Conservation (phyloP, 2,888 invertebrate species). For the Hedya salicella region DNA sequence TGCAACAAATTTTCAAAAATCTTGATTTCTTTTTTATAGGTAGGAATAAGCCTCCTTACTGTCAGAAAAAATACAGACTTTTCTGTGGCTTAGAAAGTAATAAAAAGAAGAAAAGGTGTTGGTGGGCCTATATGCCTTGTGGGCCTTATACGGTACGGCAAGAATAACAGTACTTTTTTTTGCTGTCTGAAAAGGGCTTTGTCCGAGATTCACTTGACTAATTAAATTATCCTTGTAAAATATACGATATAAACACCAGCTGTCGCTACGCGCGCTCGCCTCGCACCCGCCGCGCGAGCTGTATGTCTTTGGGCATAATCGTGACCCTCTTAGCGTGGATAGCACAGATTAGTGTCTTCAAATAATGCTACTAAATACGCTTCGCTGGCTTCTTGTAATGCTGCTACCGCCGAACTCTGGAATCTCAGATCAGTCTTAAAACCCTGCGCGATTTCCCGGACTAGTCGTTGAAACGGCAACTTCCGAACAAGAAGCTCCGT, state of each 20-base stretch:
- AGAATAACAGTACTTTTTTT: too few species aligned
- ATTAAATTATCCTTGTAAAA: constrained; percentile 49
- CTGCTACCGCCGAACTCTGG: constrained; percentile 93
- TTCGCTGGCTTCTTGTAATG: constrained; percentile 91
- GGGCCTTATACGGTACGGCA: too few species aligned
- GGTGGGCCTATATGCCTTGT: too few species aligned
- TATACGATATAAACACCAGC: constrained; percentile 13
- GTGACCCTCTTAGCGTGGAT: constrained; percentile 96
- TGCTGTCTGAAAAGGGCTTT: constrained; percentile 82
- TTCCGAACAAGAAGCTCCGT: constrained; percentile 95
- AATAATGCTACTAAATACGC: too few species aligned
- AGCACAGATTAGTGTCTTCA: constrained; percentile 94
- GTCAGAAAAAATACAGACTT: too few species aligned
- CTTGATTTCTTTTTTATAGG: too few species aligned
- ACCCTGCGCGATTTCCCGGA: constrained; percentile 96
- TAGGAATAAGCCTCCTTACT: too few species aligned
- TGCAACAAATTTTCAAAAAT: too few species aligned
- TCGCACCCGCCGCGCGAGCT: constrained; percentile 58
- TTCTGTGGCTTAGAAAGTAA: too few species aligned
- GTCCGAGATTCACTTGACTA: constrained; percentile 52
- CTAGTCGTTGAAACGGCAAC: constrained; percentile 93
- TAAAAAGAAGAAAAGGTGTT: too few species aligned
- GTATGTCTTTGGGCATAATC: constrained; percentile 97
- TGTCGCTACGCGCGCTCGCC: constrained; percentile 42
- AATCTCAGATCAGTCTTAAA: constrained; percentile 96